Conservation (phyloP, 2,888 invertebrate genomes). For the Torymus aiolomorphi region DNA sequence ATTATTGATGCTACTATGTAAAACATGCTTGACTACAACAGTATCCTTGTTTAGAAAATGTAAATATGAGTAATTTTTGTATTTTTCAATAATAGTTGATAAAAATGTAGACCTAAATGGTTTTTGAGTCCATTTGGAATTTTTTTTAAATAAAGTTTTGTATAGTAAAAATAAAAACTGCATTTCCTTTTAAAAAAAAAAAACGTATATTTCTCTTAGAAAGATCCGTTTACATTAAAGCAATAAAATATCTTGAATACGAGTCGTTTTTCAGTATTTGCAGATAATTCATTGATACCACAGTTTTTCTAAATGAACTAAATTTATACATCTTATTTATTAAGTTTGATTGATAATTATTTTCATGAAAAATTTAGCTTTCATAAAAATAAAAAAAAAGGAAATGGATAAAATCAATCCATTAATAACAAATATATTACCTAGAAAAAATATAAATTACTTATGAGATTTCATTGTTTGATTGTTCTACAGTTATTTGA, state of each 20-base stretch:
- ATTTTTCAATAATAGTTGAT: conserved; percentile 56
- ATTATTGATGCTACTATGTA: conserved; percentile 34
- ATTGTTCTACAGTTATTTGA: conserved; percentile 26
- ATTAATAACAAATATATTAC: conserved; percentile 32
- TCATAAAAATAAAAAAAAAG: conserved; percentile 36
- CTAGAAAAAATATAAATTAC: conserved; percentile 32
- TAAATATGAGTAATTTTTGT: conserved; percentile 57
- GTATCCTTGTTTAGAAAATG: conserved; percentile 51
- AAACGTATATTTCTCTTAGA: conserved; percentile 46
- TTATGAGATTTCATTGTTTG: not conserved
- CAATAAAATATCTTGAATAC: conserved; percentile 37
- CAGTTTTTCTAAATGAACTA: conserved; percentile 36
- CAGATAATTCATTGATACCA: not conserved
- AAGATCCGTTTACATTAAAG: conserved; percentile 46
- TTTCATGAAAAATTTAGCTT: conserved; percentile 41
- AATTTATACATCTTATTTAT: conserved; percentile 18
- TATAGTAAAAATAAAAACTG: conserved; percentile 30
- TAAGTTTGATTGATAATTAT: conserved; percentile 15
- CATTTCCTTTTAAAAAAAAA: conserved; percentile 34
- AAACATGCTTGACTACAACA: conserved; percentile 38
- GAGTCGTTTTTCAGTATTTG: conserved; percentile 7
- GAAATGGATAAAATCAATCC: conserved; percentile 5
- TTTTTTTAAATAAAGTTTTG: conserved; percentile 6
- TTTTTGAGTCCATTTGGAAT: conserved; percentile 5
- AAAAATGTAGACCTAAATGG: conserved; percentile 43